A percentile compares a stretch with the other conserved stretches of the same genome.
phyloP scores from a whole-genome alignment of 1,140 invertebrate genomes.

The Panagrolaimus sp. region DNA sequence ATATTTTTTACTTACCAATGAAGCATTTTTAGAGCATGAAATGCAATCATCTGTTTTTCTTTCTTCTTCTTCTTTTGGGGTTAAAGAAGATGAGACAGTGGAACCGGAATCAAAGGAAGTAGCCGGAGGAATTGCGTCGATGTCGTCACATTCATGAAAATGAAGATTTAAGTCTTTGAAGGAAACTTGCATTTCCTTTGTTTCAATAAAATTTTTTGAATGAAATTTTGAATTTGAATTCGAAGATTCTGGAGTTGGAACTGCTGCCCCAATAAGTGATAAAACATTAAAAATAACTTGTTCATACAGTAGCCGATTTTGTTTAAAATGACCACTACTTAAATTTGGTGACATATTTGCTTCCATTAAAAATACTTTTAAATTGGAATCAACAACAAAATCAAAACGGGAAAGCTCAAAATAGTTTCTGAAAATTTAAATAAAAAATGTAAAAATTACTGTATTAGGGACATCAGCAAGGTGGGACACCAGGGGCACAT shows the following conservation, averaged over 20 bases:
- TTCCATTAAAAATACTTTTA: conserved; percentile 84
- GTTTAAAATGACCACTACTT: conserved; percentile 81
- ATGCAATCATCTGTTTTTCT: neutral
- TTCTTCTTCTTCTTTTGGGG: too few relatives aligned
- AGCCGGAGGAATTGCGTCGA: conserved; percentile 61
- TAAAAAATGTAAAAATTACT: conserved; percentile 23
- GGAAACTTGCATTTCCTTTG: conserved; percentile 68
- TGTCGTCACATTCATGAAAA: conserved; percentile 68
- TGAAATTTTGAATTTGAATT: conserved; percentile 21
- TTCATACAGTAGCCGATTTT: conserved; percentile 79
- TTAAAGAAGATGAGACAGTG: neutral
- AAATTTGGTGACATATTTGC: conserved; percentile 97
- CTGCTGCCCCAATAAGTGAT: conserved; percentile 72
- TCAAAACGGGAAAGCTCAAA: conserved; percentile 92
- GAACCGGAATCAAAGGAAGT: conserved; percentile 13
- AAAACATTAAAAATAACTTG: conserved; percentile 84
- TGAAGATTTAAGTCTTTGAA: conserved; percentile 75
- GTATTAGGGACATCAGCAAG: too few relatives aligned
- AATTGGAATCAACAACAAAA: conserved; percentile 79
- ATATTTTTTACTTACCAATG: neutral
- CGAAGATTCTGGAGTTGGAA: conserved; percentile 59
- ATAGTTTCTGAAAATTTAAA: conserved; percentile 68
- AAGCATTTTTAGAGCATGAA: neutral
- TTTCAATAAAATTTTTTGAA: conserved; percentile 32
- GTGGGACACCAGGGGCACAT: too few relatives aligned